phyloP scores from a whole-genome alignment of 2,113 vertebrate genomes.

The Arothron firmamentum region DNA sequence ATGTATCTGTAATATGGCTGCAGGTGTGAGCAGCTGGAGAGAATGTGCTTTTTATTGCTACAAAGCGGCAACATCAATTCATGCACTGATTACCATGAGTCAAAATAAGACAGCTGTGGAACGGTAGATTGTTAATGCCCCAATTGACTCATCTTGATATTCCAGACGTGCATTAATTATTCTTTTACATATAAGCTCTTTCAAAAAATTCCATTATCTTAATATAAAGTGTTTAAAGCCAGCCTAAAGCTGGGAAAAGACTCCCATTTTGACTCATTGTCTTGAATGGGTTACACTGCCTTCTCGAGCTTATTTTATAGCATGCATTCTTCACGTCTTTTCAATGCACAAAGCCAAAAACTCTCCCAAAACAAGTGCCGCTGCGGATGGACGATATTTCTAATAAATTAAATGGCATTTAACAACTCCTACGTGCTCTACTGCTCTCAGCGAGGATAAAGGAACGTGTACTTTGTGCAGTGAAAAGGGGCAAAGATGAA shows the following conservation, averaged over 20 bases:
- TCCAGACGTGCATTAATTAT: background rate
- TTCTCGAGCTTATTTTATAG: conserved; percentile 71
- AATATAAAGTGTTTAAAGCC: conserved; percentile 17
- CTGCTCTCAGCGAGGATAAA: conserved; percentile 31
- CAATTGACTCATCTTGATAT: conserved; percentile 23
- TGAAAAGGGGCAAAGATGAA: conserved; percentile 76
- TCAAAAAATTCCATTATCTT: conserved; percentile 10
- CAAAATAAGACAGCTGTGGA: conserved; percentile 69
- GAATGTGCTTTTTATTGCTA: conserved; percentile 68
- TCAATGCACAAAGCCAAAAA: conserved; percentile 73
- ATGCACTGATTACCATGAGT: conserved; percentile 73
- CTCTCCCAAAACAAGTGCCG: conserved; percentile 50
- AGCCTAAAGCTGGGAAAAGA: conserved; percentile 24
- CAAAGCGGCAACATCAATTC: conserved; percentile 65
- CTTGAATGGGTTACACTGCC: conserved; percentile 73
- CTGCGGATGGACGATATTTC: conserved; percentile 36
- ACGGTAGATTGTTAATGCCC: conserved; percentile 17
- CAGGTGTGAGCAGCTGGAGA: conserved; percentile 76
- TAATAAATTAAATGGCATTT: conserved; percentile 32
- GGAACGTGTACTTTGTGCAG: conserved; percentile 74
- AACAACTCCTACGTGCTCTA: conserved; percentile 47
- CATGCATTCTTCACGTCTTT: conserved; percentile 72
- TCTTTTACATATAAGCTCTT: background rate
- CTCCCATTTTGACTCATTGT: conserved; percentile 77
- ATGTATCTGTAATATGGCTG: conserved; percentile 66